Base-by-base conservation (phyloP, 2,888 invertebrate species). In the Meganola albula region DNA sequence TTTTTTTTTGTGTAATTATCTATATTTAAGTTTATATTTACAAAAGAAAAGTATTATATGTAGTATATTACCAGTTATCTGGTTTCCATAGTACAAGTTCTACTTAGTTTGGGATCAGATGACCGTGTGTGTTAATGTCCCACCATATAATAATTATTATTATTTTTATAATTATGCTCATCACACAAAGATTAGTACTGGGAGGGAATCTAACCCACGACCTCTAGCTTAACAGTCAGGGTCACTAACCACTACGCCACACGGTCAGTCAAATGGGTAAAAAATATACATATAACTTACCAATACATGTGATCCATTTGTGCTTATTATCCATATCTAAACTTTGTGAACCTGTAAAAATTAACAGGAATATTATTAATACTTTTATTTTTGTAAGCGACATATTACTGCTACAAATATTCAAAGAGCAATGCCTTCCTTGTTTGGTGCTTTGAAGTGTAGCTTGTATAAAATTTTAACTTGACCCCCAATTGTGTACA, bases 261-360 rank as follows among this genome's bases (percentile, higher is more conserved):
- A 4, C 5, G 18, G 4, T 11, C 21, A 1, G 16, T 16, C 6
- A 16, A 16, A 5, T 4, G 4, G 16, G 16, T 4, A 16, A 16
- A 16, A 16, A 16, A 16, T 16, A 16, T 16, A 16, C 4, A 5
- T 16, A 27, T n/a, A 20, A 56, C 72, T 64, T 24, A 72, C 72
- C 67, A 12, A 58, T 26, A 12, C 4, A 31, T 1, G 40, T 21
- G 3, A 53, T 36, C 61, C 59, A 67, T 27, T 52, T 44, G 4
- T 50, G 30, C 11, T 52, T 54, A 32, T 67, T 53, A 10, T 51
- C 51, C 0, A 58, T 21, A 18, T 37, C 36, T 10, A 63, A 30
- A 2, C 44, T 50, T 14, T 54, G 47, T 0, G 61, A 58, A 0
- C 61, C 72, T 73, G 48, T 3, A 55, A 62, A 6, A 16, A 36